Conservation (phyloP, 2,113 vertebrate genomes). For the Stercorarius parasiticus region DNA sequence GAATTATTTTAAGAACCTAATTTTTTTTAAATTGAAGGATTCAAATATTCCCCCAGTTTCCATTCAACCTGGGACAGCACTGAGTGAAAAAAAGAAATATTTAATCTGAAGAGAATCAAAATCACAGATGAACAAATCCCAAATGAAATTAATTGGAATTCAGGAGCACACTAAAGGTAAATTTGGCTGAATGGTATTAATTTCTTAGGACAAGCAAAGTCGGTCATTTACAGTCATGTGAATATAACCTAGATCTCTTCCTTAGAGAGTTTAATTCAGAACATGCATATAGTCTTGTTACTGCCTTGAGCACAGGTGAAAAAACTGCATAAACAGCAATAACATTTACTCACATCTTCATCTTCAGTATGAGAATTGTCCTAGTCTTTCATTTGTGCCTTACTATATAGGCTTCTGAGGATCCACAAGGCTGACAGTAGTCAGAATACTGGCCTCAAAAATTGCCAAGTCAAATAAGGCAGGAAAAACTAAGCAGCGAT, state of each 20-base stretch:
- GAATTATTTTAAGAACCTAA: neutral
- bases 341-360: neutral
- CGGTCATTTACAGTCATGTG: neutral
- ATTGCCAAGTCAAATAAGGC: neutral
- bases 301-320: neutral
- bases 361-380: neutral
- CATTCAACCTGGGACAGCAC: neutral
- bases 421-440: neutral
- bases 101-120: neutral
- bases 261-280: neutral
- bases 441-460: neutral
- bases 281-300: neutral
- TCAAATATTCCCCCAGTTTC: neutral
- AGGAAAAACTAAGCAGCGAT: neutral
- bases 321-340: neutral
- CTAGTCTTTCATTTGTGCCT: neutral
- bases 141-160: neutral
- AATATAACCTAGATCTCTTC: neutral
- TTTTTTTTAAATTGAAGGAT: neutral
- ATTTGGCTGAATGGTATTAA: neutral
- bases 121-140: neutral
- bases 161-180: neutral
- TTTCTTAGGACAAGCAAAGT: neutral
- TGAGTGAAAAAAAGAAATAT: neutral
- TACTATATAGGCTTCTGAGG: neutral